Evolutionary conservation across 2,113 vertebrate species (phyloP).

Genomic region (Pithys albifrons): DNA sequence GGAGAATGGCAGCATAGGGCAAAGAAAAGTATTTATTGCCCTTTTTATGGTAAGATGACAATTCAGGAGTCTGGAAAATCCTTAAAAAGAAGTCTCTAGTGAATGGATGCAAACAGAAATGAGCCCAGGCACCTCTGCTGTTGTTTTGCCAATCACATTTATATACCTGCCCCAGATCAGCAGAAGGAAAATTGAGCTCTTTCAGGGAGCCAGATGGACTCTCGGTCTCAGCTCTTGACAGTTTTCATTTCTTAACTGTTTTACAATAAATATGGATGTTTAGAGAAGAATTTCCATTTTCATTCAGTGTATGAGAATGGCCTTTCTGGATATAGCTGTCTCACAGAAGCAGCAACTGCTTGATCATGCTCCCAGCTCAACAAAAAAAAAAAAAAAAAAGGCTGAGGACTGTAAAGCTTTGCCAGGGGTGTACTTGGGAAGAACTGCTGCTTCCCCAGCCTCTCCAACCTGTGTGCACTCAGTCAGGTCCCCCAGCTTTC

Average conservation of each 20-base stretch:
- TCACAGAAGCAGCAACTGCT: not conserved
- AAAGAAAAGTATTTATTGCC: conserved; percentile 48
- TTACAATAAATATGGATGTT: conserved; percentile 26
- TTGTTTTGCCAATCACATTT: not conserved
- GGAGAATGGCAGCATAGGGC: not conserved
- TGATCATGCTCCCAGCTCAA: not conserved
- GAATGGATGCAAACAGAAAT: conserved; percentile 47
- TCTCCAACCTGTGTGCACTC: not conserved
- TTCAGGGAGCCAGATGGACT: conserved; percentile 34
- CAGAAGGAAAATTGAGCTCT: conserved; percentile 22
- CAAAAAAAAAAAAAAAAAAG: not conserved
- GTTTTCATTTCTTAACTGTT: conserved; percentile 40
- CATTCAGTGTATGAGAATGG: not conserved
- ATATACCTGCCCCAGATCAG: not conserved
- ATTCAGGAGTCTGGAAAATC: conserved; percentile 24
- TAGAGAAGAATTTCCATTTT: conserved; percentile 37
- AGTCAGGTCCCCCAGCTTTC: not conserved
- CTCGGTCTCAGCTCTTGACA: conserved; percentile 43
- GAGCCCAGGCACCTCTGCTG: conserved; percentile 25
- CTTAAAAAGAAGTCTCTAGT: conserved; percentile 36
- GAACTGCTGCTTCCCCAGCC: not conserved
- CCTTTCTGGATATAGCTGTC: not conserved
- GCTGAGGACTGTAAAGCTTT: not conserved
- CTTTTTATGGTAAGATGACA: conserved; percentile 36
- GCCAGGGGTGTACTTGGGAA: not conserved